Percentiles rank a stretch among this genome's conserved stretches.
phyloP scores from a whole-genome alignment of 1,140 invertebrate species.

The Manduca sexta region DNA sequence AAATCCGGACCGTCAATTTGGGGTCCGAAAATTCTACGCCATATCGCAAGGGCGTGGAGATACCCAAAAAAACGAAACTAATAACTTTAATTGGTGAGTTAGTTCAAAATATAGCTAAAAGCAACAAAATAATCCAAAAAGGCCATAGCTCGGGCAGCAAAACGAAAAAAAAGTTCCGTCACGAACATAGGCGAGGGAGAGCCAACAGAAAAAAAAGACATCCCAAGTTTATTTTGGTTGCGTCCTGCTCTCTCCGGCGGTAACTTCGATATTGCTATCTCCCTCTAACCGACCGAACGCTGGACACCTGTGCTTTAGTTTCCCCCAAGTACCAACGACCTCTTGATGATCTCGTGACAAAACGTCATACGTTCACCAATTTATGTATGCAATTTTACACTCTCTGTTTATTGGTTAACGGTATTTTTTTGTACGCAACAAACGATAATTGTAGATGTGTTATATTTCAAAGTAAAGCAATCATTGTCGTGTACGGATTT shows the following conservation, averaged over 20 bases:
- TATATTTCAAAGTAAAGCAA: conserved; percentile 61
- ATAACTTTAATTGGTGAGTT: conserved; percentile 42
- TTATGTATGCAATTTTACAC: no score
- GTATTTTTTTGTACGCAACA: neutral
- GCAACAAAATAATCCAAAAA: conserved; percentile 69
- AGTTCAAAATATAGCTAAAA: conserved; percentile 65
- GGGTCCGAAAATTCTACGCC: no score
- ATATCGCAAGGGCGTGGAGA: neutral
- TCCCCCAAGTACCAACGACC: conserved; percentile 72
- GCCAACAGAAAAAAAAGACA: conserved; percentile 63
- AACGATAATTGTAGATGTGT: conserved; percentile 51
- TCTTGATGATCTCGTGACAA: conserved; percentile 34
- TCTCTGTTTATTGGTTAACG: neutral
- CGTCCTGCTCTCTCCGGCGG: conserved; percentile 32
- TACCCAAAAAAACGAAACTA: conserved; percentile 23
- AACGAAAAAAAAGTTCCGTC: conserved; percentile 68
- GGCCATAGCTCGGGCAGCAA: conserved; percentile 46
- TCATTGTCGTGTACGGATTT: conserved; percentile 72
- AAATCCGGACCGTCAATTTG: no score
- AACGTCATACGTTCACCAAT: conserved; percentile 33
- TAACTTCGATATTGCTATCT: conserved; percentile 32
- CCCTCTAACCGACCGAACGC: conserved; percentile 53
- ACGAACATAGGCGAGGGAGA: conserved; percentile 73
- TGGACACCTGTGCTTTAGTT: conserved; percentile 73
- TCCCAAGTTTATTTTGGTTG: conserved; percentile 72